Conservation (phyloP, 2,888 invertebrate species). For the Luperina nickerlii region DNA sequence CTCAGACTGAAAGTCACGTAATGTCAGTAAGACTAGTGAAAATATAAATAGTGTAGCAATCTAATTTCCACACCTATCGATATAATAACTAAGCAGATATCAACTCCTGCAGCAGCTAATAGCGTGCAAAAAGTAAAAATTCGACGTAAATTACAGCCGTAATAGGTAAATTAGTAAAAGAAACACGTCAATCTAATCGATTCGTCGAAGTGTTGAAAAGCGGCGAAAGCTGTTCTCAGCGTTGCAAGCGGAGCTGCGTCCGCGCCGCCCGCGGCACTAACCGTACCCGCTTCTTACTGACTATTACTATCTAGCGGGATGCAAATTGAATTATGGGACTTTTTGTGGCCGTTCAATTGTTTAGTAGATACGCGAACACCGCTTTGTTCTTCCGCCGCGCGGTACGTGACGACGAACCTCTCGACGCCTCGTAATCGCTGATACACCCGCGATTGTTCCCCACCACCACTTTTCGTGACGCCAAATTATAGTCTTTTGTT, state of each 20-base stretch:
- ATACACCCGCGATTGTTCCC: conserved; percentile 81
- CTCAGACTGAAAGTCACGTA: too few species aligned
- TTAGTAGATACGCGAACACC: conserved; percentile 74
- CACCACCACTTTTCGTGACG: conserved; percentile 84
- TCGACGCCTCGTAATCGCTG: conserved; percentile 85
- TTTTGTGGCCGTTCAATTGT: conserved; percentile 88
- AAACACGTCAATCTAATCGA: conserved; percentile 84
- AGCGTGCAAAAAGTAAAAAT: conserved; percentile 57
- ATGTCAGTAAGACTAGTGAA: conserved; percentile 4
- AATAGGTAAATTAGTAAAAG: conserved; percentile 79
- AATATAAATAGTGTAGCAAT: conserved; percentile 15
- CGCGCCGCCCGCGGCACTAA: conserved; percentile 82
- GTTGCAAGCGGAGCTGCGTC: conserved; percentile 77
- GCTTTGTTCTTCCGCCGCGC: conserved; percentile 87
- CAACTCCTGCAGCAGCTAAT: conserved; percentile 25
- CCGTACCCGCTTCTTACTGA: conserved; percentile 82
- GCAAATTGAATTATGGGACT: conserved; percentile 90
- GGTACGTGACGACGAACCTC: conserved; percentile 88
- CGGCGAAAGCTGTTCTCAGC: conserved; percentile 88
- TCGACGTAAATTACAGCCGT: conserved; percentile 66
- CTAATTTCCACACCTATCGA: conserved; percentile 37
- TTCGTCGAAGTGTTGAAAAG: conserved; percentile 89
- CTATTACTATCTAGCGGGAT: conserved; percentile 88
- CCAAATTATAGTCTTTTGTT: conserved; percentile 88
- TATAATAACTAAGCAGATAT: conserved; percentile 32